Conservation (phyloP, 1,140 invertebrate species). For the Neodiprion fabricii region DNA sequence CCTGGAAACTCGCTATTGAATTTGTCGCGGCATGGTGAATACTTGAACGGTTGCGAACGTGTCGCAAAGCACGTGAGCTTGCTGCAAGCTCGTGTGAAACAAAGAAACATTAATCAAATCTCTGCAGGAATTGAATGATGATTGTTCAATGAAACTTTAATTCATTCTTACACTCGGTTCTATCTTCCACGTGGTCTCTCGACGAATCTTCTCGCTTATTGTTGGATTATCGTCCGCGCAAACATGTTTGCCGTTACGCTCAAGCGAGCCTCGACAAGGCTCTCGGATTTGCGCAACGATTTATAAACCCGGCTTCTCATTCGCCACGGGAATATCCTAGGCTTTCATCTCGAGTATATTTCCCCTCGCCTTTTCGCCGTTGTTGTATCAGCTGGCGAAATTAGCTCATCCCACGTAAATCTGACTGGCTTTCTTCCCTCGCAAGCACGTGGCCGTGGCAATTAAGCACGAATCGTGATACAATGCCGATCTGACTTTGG, state of each 20-base stretch:
- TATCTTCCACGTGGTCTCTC: no score
- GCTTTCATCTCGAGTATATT: conserved; percentile 7
- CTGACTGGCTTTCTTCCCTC: not conserved
- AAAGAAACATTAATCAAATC: no score
- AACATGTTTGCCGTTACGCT: not conserved
- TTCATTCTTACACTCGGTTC: no score
- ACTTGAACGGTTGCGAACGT: no score
- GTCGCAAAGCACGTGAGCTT: no score
- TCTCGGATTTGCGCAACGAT: not conserved
- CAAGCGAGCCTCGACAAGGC: not conserved
- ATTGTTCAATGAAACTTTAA: no score
- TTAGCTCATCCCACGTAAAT: not conserved
- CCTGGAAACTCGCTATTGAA: no score
- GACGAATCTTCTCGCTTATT: no score
- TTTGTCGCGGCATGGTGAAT: no score
- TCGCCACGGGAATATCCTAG: not conserved
- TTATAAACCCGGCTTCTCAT: not conserved
- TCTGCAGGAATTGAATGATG: no score
- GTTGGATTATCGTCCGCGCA: no score
- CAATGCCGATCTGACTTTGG: not conserved
- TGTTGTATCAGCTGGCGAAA: not conserved
- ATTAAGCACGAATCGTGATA: not conserved
- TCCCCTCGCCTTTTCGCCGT: not conserved
- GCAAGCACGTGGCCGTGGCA: not conserved
- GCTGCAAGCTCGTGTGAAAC: no score